phyloP scores from a whole-genome alignment of 2,113 vertebrate species.

The Neoarius graeffei region DNA sequence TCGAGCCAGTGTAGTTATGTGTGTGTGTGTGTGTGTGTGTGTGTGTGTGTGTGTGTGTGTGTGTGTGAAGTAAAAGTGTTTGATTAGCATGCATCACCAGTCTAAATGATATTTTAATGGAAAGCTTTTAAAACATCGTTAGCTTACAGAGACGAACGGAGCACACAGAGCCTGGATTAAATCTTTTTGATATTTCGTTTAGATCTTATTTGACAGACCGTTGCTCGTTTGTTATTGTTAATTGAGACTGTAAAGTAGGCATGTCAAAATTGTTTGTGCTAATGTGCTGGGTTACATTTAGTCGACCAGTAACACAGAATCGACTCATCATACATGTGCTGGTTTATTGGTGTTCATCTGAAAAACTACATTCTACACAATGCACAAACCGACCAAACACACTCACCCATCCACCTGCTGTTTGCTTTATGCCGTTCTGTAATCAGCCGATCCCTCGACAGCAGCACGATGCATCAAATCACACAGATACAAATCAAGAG shows the following conservation, averaged over 20 bases:
- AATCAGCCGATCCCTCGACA: too few relatives aligned
- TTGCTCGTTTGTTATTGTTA: neutral
- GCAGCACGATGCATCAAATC: too few relatives aligned
- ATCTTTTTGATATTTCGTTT: neutral
- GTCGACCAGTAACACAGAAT: neutral
- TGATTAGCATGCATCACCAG: neutral
- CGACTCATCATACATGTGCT: neutral
- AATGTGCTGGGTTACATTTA: neutral
- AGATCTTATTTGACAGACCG: neutral
- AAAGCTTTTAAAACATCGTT: neutral
- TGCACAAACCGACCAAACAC: too few relatives aligned
- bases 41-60: neutral
- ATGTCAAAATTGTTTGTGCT: neutral
- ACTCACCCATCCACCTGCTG: too few relatives aligned
- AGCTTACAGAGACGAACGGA: neutral
- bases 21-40: neutral
- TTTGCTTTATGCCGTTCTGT: too few relatives aligned
- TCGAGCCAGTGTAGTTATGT: neutral
- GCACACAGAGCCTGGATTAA: neutral
- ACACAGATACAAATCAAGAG: too few relatives aligned
- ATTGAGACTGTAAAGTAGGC: neutral
- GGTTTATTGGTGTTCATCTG: neutral
- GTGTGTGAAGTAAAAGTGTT: neutral
- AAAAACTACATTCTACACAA: neutral
- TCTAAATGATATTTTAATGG: neutral